Evolutionary conservation across 2,113 vertebrate genomes (phyloP), one percentile per base, ranked within the genome.

Genomic region (Chionomys nivalis): DNA sequence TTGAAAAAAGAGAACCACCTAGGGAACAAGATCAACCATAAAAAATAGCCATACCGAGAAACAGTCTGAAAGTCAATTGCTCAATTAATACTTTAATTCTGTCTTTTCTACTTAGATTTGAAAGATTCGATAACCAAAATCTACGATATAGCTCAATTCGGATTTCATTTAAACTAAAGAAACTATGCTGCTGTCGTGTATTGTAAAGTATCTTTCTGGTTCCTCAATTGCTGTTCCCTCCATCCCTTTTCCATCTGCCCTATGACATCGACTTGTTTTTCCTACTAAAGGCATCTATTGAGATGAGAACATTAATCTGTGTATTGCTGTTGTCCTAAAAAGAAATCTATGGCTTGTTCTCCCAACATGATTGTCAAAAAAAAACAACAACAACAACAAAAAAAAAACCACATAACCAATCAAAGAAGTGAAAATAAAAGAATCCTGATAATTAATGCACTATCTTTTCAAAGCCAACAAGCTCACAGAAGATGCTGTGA

Each of bases 391-490:
- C n/a, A n/a, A n/a, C n/a, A n/a, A n/a, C 23, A 79, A 75, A 90
- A 94, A 65, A 9, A 72, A 39, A 39, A 3, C 1, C n/a, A 68
- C 44, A 5, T 28, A 89, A 39, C 36, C n/a, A 44, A 94, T 17
- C 7, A 78, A 96, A 75, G 36, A 55, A 90, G 83, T 47, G 95
- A 88, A 91, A 89, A 24, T 0, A 81, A 94, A 89, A 87, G 16
- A 78, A 76, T 21, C 0, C 31, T 6, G 75, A 26, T 24, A 65
- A 70, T 61, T 49, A 55, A 79, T 33, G 24, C 55, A 81, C n/a
- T 85, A n/a, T 87, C 47, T 85, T 55, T 65, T 39, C 23, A 44
- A 87, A 95, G 44, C 44, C 61, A 68, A 16, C 23, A 76, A 68
- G 49, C 55, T 55, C 58, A n/a, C 36, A 88, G 42, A 63, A 63